A percentile compares a stretch with the other conserved stretches of the same genome.
Evolutionary conservation across 2,888 invertebrate genomes (phyloP).

Genomic region (Rhagophthalmus giganteus): DNA sequence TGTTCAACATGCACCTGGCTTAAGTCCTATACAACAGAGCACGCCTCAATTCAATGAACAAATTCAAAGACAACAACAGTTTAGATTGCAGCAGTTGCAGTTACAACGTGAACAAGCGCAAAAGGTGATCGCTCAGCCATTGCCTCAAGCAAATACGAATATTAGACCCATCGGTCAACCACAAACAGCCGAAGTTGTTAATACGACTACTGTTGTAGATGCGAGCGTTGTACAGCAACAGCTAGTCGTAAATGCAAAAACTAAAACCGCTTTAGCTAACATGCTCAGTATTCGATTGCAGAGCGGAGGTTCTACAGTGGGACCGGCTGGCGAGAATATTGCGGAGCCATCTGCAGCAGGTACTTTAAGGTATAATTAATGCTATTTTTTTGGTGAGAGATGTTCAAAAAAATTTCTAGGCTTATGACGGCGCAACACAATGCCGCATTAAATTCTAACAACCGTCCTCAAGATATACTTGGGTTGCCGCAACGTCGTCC

Average conservation of each 20-base stretch:
- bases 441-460: conserved; percentile 60
- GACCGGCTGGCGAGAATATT: conserved; percentile 40
- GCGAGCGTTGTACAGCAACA: conserved; percentile 54
- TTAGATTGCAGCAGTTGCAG: conserved; percentile 66
- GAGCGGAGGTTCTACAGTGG: conserved; percentile 57
- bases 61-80: conserved; percentile 62
- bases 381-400: not conserved
- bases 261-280: conserved; percentile 93
- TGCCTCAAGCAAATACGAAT: conserved; percentile 18
- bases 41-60: conserved; percentile 44
- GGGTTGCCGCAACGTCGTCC: conserved; percentile 59
- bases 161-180: conserved; percentile 28
- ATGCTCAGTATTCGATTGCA: conserved; percentile 85
- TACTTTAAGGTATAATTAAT: conserved; percentile 57
- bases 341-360: conserved; percentile 69
- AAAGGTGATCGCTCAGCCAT: conserved; percentile 35
- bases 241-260: conserved; percentile 79
- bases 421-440: conserved; percentile 85
- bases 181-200: conserved; percentile 30
- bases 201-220: conserved; percentile 31
- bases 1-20: conserved; percentile 42
- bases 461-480: conserved; percentile 58
- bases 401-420: too few relatives aligned
- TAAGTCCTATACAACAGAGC: conserved; percentile 50
- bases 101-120: conserved; percentile 61